Conservation (phyloP, 2,888 invertebrate genomes). For the Drosophila testacea region DNA sequence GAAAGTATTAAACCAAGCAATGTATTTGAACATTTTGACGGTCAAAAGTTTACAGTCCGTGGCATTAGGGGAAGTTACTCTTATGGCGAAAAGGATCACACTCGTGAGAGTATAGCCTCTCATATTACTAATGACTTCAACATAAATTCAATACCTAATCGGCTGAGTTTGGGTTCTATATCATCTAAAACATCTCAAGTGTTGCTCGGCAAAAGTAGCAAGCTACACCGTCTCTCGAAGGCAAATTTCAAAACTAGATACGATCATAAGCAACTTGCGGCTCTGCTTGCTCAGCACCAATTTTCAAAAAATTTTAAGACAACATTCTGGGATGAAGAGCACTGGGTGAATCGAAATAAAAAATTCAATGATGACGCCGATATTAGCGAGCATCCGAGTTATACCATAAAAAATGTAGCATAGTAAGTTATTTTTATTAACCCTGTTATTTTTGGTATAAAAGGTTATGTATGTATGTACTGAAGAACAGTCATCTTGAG, state of each 20-base stretch:
- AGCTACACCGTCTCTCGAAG: not conserved
- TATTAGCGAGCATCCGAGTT: conserved; percentile 56
- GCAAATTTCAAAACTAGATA: not conserved
- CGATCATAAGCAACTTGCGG: not conserved
- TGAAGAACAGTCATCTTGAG: conserved; percentile 32
- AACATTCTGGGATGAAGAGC: not conserved
- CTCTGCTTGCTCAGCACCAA: not conserved
- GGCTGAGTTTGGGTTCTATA: not conserved
- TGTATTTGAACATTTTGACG: not conserved
- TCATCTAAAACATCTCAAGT: not conserved
- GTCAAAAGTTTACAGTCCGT: not conserved
- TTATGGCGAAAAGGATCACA: not conserved
- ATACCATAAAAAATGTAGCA: conserved; percentile 36
- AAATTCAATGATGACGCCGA: conserved; percentile 32
- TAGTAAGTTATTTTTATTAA: conserved; percentile 38
- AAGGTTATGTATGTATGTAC: not conserved
- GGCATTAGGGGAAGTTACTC: not conserved
- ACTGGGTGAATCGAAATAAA: not conserved
- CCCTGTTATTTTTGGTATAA: not conserved
- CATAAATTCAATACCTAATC: not conserved
- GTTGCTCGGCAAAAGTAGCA: not conserved
- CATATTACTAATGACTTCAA: not conserved
- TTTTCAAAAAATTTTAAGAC: not conserved
- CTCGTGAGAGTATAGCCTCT: not conserved
- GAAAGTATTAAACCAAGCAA: not conserved